Percentiles rank a stretch among this genome's conserved stretches.
Evolutionary conservation across 2,113 vertebrate genomes (phyloP).

Genomic region (Chionis minor): DNA sequence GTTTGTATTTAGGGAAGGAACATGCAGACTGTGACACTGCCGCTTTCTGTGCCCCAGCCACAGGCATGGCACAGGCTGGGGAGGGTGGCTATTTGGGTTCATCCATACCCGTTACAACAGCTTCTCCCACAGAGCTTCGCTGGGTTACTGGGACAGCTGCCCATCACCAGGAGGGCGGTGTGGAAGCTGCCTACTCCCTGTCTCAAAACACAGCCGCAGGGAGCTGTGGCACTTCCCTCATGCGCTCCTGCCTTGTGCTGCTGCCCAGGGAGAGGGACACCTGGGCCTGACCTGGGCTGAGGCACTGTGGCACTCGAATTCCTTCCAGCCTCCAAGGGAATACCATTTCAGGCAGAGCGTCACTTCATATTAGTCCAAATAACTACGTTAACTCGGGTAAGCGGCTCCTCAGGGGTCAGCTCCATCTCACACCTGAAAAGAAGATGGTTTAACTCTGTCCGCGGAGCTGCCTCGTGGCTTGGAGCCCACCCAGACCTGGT

Average conservation of each 20-base stretch:
- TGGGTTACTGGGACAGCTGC: not conserved
- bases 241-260: not conserved
- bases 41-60: not conserved
- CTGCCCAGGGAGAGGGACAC: not conserved
- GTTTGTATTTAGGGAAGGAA: not conserved
- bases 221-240: not conserved
- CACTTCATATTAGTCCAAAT: not conserved
- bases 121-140: not conserved
- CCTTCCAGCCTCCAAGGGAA: not conserved
- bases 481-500: no score
- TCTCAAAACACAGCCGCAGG: accelerated
- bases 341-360: not conserved
- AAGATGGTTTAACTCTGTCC: not conserved
- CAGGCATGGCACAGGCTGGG: accelerated
- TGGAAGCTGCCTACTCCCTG: not conserved
- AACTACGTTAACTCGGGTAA: not conserved
- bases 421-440: not conserved
- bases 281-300: not conserved
- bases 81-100: not conserved
- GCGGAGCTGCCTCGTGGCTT: accelerated
- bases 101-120: not conserved
- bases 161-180: not conserved
- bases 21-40: not conserved
- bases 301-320: accelerated
- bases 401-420: not conserved